Conservation (phyloP, 2,113 vertebrate genomes). For the Clarias batrachus region DNA sequence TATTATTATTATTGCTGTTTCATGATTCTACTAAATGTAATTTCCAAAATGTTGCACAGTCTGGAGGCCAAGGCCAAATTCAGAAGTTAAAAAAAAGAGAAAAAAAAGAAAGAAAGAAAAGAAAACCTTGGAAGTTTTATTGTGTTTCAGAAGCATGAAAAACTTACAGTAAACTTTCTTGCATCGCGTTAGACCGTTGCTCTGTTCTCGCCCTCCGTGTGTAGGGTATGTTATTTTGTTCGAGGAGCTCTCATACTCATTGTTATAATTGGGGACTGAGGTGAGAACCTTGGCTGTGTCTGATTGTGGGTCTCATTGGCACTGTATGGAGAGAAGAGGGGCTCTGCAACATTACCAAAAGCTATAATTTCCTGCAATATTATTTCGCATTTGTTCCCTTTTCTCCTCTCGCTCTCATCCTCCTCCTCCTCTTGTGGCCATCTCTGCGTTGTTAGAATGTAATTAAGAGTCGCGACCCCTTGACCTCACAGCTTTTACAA, state of each 20-base stretch:
- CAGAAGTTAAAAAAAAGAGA: neutral
- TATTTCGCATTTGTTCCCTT: slow-evolving; percentile 80
- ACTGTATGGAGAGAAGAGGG: slow-evolving; percentile 78
- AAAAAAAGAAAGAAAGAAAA: neutral
- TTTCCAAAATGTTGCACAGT: neutral
- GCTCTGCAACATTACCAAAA: slow-evolving; percentile 89
- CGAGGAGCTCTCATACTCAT: slow-evolving; percentile 56
- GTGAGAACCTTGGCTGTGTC: slow-evolving; percentile 76
- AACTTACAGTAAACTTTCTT: slow-evolving; percentile 29
- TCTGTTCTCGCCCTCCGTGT: slow-evolving; percentile 13
- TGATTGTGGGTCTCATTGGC: slow-evolving; percentile 77
- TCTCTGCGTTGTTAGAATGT: slow-evolving; percentile 92
- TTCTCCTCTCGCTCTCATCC: slow-evolving; percentile 82
- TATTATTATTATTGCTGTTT: neutral
- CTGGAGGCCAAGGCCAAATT: neutral
- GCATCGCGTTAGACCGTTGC: neutral
- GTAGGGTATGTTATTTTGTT: slow-evolving; percentile 41
- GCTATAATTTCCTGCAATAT: slow-evolving; percentile 93
- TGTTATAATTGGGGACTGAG: slow-evolving; percentile 75
- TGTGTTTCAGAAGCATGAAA: neutral
- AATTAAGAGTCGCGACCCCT: slow-evolving; percentile 93
- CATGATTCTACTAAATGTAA: neutral
- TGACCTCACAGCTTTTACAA: slow-evolving; percentile 84
- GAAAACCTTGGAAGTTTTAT: neutral
- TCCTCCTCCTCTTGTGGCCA: slow-evolving; percentile 81